These are phyloP conservation scores for Drymonia ruficornis DNA, from an alignment of 2,888 invertebrate genomes.

Conservation along the genomic window DNA sequence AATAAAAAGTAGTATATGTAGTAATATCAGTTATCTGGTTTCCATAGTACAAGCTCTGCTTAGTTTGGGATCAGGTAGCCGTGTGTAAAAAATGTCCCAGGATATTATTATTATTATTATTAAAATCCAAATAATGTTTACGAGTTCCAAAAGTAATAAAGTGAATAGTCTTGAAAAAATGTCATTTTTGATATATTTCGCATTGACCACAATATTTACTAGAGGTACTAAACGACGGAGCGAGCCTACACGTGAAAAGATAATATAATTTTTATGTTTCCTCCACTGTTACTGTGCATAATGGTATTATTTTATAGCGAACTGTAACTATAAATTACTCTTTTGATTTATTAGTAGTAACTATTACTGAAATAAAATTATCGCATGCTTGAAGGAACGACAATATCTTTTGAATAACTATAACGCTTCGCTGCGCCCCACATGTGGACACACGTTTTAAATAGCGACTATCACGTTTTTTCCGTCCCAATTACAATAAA, in stretches of 20 bases:
- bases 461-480: neutral
- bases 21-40: no score
- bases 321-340: conserved; percentile 71
- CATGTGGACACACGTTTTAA: conserved; percentile 2
- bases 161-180: neutral
- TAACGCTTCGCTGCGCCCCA: conserved; percentile 1
- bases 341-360: conserved; percentile 69
- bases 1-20: no score
- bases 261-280: conserved; percentile 79
- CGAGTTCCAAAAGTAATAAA: neutral
- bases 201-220: conserved; percentile 48
- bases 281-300: conserved; percentile 56
- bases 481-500: neutral
- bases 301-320: conserved; percentile 67
- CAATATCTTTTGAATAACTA: conserved; percentile 7
- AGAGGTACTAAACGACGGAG: conserved; percentile 59
- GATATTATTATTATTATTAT: no score
- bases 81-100: no score
- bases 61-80: no score
- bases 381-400: conserved; percentile 19
- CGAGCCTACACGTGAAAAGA: conserved; percentile 72
- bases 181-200: conserved; percentile 32
- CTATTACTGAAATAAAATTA: conserved; percentile 30
- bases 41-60: no score
- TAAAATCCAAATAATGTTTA: neutral